Evolutionary conservation across 2,888 invertebrate species (phyloP).

Genomic region (Diogma glabrata): DNA sequence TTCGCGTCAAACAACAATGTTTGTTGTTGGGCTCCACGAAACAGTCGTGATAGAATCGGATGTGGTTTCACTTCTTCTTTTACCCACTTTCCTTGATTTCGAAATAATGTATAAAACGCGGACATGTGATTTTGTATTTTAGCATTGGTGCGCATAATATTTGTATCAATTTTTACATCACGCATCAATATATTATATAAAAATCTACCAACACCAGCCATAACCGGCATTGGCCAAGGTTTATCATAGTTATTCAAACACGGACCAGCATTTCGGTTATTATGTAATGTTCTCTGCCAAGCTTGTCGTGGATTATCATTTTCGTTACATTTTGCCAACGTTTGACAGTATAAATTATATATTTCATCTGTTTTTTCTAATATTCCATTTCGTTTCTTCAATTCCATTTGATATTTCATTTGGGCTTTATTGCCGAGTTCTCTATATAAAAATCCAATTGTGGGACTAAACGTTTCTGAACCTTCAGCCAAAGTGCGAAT

Average conservation of each 20-base stretch:
- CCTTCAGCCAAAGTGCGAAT: conserved; percentile 59
- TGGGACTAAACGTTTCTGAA: conserved; percentile 69
- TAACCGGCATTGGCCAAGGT: conserved; percentile 54
- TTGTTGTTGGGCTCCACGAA: conserved; percentile 53
- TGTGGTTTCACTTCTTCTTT: conserved; percentile 76
- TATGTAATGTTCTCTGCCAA: conserved; percentile 57
- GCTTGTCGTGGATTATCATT: conserved; percentile 50
- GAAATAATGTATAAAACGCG: conserved; percentile 67
- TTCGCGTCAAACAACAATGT: conserved; percentile 60
- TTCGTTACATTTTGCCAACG: conserved; percentile 42
- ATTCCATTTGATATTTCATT: conserved; percentile 50
- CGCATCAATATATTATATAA: conserved; percentile 76
- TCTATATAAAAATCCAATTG: conserved; percentile 49
- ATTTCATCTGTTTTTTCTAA: conserved; percentile 50
- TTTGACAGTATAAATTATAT: conserved; percentile 51
- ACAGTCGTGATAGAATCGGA: conserved; percentile 56
- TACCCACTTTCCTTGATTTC: conserved; percentile 49
- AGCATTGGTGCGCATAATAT: conserved; percentile 45
- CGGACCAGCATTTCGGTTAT: conserved; percentile 41
- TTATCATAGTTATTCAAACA: conserved; percentile 45
- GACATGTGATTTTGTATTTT: conserved; percentile 48
- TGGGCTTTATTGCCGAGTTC: conserved; percentile 59
- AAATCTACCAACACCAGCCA: conserved; percentile 64
- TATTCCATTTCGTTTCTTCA: conserved; percentile 52
- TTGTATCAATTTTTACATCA: conserved; percentile 72